Percentiles rank a stretch among this genome's conserved stretches.
Evolutionary conservation across 1,140 invertebrate species (phyloP).

Genomic region (Steinernema feltiae): DNA sequence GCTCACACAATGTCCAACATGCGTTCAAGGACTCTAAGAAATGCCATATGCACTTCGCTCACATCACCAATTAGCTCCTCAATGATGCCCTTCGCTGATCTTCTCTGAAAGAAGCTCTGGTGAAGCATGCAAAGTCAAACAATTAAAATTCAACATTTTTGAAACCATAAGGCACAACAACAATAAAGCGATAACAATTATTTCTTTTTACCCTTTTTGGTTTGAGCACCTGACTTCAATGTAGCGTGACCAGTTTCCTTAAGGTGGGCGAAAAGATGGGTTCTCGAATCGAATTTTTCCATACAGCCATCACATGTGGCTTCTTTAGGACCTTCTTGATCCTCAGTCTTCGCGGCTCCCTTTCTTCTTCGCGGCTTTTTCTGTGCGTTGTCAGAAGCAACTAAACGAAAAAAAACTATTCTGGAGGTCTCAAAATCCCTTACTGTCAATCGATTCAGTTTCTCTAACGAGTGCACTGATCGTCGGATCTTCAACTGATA

Average conservation of each 20-base stretch:
- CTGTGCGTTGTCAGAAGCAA: not conserved
- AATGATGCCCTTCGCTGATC: too few relatives aligned
- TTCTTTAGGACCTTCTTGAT: conserved; percentile 19
- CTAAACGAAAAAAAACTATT: not conserved
- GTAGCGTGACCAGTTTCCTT: conserved; percentile 38
- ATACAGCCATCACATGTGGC: conserved; percentile 16
- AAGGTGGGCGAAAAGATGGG: conserved; percentile 34
- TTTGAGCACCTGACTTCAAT: not conserved
- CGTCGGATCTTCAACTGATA: not conserved
- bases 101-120: too few relatives aligned
- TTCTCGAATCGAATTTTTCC: conserved; percentile 31
- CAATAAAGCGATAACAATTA: not conserved
- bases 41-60: too few relatives aligned
- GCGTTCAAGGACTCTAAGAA: too few relatives aligned
- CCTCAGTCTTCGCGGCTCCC: too few relatives aligned
- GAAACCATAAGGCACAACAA: not conserved
- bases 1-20: too few relatives aligned
- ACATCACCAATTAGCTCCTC: too few relatives aligned
- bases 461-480: not conserved
- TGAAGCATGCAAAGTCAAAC: too few relatives aligned
- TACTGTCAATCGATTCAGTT: not conserved
- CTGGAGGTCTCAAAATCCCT: too few relatives aligned
- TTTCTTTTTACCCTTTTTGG: conserved; percentile 17
- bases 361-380: conserved; percentile 19
- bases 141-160: too few relatives aligned